Base-by-base conservation (phyloP, 1,140 invertebrate species). In the Batillaria attramentaria region DNA sequence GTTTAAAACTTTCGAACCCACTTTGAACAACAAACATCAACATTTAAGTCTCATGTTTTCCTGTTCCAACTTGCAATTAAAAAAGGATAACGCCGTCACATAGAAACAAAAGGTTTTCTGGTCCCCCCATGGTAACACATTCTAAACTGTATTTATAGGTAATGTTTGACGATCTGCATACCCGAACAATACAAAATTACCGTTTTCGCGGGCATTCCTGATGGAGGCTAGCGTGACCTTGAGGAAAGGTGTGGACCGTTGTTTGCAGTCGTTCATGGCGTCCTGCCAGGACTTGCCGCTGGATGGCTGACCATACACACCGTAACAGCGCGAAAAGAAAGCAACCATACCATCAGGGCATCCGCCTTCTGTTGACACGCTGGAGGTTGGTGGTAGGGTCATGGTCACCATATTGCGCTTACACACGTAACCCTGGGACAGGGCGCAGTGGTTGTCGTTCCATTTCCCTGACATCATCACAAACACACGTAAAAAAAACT, bases 401-500 rank as follows among this genome's bases (percentile, higher is more conserved):
- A 35, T 24, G 54, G 33, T n/a, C 41, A 65, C 20, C 2, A 72
- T 66, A n/a, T n/a, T n/a, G 54, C 78, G 80, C 54, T 83, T 79
- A 68, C 81, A 83, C 16, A 80, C 54, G 50, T 57, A 83, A 24
- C 35, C 41, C 43, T 50, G 42, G 18, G 33, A 18, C 13, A 62
- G 4, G 72, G 76, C 72, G 57, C 81, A 83, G 43, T 83, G 69
- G n/a, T 78, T 66, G 76, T 83, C 81, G 66, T 83, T 80, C 81
- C 81, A 83, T 4, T 70, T 28, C n/a, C 76, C 81, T 80, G 41
- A 16, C n/a, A n/a, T n/a, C n/a, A n/a, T n/a, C n/a, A n/a, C n/a
- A n/a, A n/a, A n/a, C n/a, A n/a, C n/a, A n/a, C n/a, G n/a, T n/a
- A n/a, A n/a, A n/a, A n/a, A n/a, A n/a, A n/a, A n/a, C n/a, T n/a